Evolutionary conservation across 2,888 invertebrate species (phyloP), one percentile per base, ranked within the genome.

Genomic region (Steinernema scapterisci): DNA sequence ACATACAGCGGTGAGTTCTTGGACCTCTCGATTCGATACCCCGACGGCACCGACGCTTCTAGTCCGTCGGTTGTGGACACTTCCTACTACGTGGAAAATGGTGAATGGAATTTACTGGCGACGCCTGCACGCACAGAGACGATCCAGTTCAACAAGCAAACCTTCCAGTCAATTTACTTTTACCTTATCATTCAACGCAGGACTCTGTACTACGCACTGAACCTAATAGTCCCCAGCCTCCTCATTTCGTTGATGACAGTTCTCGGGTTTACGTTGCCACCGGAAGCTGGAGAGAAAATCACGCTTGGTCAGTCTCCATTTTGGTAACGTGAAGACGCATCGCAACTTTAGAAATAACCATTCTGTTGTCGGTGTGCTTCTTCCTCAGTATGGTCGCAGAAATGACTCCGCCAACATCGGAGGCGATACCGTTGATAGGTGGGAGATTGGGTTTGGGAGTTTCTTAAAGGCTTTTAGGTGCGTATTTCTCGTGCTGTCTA

Each of bases 221-320:
- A 99, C 91, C 92, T 97, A 88, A 97, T 97, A 90, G 95, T 97
- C 88, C 97, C 97, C 84, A 97, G 97, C 90, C 95, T 97, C 88
- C 92, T 97, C 89, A 97, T 99, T 89, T 95, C 97, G 85, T 95
- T 96, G 84, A 96, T 99, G 96, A 96, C 97, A 80, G 92, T 97
- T 84, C 92, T 99, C 85, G 95, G 96, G 85, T 99, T 97, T 91
- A 95, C 96, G 83, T 91, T 97, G 88, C 97, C 97, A 86, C 97
- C 97, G 83, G 97, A 97, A 90, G 97, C 97, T 80, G 97, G 97
- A 88, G 97, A 97, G 90, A 97, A 97, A 90, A 92, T 99, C 85
- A 96, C 97, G 84, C 91, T 97, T 89, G 95, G 95, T 94, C 91
- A 85, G 23, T 6, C 25, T 19, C 54, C 5, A 25, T 23, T 25